Evolutionary conservation across 1,140 invertebrate species (phyloP), one percentile per base, ranked within the genome.

Genomic region (Caenorhabditis brenneri): DNA sequence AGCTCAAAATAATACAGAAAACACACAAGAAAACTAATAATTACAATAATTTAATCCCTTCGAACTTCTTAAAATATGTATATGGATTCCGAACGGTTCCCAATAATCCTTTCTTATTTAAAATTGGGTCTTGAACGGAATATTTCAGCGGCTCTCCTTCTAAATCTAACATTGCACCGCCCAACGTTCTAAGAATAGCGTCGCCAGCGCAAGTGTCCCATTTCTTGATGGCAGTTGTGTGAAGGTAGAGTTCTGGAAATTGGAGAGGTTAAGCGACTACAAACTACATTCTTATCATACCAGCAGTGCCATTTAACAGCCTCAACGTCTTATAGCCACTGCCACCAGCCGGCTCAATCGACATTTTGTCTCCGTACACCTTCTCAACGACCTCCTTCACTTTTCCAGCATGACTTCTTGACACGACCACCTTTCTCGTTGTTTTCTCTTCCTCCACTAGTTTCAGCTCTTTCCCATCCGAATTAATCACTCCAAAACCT

Each of bases 141-240:
- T 85, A 85, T 82, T 60, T 60, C 12, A 84, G 29, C 2, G 87
- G 83, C n/a, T 39, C 46, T 22, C 87, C 93, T 78, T 92, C 91
- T n/a, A 94, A 86, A 12, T 93, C 93, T 5, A 93, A 93, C 92
- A 94, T 93, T 78, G 91, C 91, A 12, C 94, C 94, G 31, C 92
- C 92, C 22, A 93, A 82, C 46, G 93, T 91, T 86, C 91, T 94
- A 29, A 99, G 91, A 81, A 99, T 95, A 0, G 97, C 97, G 92
- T 98, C 94, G 33, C 96, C 96, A 36, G 97, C 96, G 92, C 97
- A 99, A 80, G 98, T 94, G 90, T 99, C 97, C 97, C 97, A 99
- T 91, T 99, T 99, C 90, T 99, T 98, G 24, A 99, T 99, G 22
- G 93, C 92, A 9, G 96, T 98, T 3, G 93, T 94, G 90, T 99